Base-by-base conservation (phyloP, 2,888 invertebrate species). In the Eristalinus aeneus region DNA sequence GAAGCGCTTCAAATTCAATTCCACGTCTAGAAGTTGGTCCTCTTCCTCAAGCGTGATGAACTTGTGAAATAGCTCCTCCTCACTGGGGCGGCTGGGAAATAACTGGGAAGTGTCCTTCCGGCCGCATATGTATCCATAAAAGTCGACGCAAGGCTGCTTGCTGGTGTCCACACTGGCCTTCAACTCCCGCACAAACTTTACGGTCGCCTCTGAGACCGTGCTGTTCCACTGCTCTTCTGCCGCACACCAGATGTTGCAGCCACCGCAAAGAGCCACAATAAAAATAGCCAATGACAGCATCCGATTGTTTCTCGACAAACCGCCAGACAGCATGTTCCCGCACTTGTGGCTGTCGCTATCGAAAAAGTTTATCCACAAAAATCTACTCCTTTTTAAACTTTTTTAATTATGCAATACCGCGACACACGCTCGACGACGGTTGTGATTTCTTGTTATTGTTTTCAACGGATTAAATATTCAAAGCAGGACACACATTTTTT, bases 1-100 rank as follows among this genome's bases (percentile, higher is more conserved):
- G 72, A 92, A 92, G 27, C 91, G 90, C 5, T 91, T 89, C 5
- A 91, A 64, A 81, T 91, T 92, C 61, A 90, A 78, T 69, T 92
- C 92, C 75, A 90, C 89, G 73, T 90, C 89, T 88, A 91, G 76
- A 5, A 92, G 84, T 61, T 91, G 89, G 3, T 89, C 89, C 5
- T 90, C 88, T 11, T 89, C 81, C 9, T 84, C 88, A 3, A 84
- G 68, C 5, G 88, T 78, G 0, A 92, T 72, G 72, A 91, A 89
- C 67, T 89, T 89, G 63, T 89, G 88, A 58, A 91, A 91, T 27
- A 90, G 89, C 64, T 90, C 88, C 67, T 90, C 88, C 11, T 91
- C 90, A 65, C 89, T 90, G 31, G 89, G 89, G 4, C 68, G 80
- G 0, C 86, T 85, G 68, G 88, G 88, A 8, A 89, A 88, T 61